Evolutionary conservation across 1,140 invertebrate genomes (phyloP), one percentile per base, ranked within the genome.

Genomic region (Ylistrum balloti): DNA sequence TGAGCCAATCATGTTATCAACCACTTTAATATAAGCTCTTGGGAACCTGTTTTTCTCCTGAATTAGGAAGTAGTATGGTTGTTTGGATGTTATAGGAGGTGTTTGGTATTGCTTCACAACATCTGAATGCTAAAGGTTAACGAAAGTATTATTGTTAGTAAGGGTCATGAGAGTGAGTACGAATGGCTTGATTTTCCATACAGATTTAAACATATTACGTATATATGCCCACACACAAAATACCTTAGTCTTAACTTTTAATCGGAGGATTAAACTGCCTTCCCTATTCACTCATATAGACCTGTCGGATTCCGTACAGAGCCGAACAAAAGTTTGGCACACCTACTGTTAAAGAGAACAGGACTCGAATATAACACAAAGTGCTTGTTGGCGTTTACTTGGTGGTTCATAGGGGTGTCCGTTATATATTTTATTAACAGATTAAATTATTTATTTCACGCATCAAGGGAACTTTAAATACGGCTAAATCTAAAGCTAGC

Each of bases 401-500:
- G 56, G 5, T 5, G 13, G 5, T 13, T 7, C 35, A 13, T 38
- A 38, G 35, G 35, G 35, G 35, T 38, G 35, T 38, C 5, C 35
- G 5, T 28, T 74, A n/a, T 74, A 28, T 74, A 28, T 74, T 74
- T 74, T 28, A 17, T n/a, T 74, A 74, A 28, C 56, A 28, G 56
- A n/a, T 74, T 74, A 74, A 74, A 74, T 22, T 74, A n/a, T 74
- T 74, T 9, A 74, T 74, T 74, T 74, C 56, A 74, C 15, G n/a
- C 56, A 28, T 74, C 56, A 74, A 74, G 22, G 56, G 11, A 74
- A 74, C 56, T 22, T 22, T 28, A 9, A 74, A 74, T 74, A 74
- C 56, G 2, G 22, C 5, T 74, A 28, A 74, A 74, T n/a, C 22
- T n/a, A 74, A 28, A 28, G 0, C n/a, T 74, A 74, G 28, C 22